These are phyloP conservation scores for Papilio helenus DNA, from an alignment of 1,140 invertebrate genomes.

Conservation along the genomic window DNA sequence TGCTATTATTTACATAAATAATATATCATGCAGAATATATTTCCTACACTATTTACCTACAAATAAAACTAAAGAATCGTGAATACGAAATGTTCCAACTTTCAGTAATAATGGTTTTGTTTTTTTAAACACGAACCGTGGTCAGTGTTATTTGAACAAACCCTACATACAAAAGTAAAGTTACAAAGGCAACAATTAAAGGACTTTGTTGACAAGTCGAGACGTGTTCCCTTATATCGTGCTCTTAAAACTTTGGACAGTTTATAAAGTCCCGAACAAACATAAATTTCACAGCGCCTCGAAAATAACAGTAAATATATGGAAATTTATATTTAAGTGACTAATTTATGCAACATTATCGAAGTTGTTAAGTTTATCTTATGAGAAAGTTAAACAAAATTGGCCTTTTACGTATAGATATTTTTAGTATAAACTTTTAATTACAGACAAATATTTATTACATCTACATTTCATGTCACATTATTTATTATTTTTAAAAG, in stretches of 20 bases:
- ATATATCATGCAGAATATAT: background rate
- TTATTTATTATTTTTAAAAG: background rate
- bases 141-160: slow-evolving; percentile 12
- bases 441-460: background rate
- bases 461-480: background rate
- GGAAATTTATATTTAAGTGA: background rate
- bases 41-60: background rate
- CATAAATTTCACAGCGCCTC: background rate
- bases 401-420: background rate
- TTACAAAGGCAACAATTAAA: slow-evolving; percentile 9
- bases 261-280: slow-evolving; percentile 24
- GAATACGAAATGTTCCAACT: background rate
- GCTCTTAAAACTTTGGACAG: slow-evolving; percentile 23
- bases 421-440: background rate
- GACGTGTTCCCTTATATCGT: slow-evolving; percentile 12
- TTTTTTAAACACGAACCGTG: background rate
- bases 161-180: slow-evolving; percentile 19
- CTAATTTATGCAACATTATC: background rate
- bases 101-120: background rate
- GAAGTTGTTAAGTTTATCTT: background rate
- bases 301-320: background rate
- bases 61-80: background rate
- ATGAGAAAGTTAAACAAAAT: background rate
- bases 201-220: slow-evolving; percentile 7
- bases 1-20: background rate